Evolutionary conservation across 2,888 invertebrate genomes (phyloP), one percentile per base, ranked within the genome.

Genomic region (Tenthredo distinguenda): DNA sequence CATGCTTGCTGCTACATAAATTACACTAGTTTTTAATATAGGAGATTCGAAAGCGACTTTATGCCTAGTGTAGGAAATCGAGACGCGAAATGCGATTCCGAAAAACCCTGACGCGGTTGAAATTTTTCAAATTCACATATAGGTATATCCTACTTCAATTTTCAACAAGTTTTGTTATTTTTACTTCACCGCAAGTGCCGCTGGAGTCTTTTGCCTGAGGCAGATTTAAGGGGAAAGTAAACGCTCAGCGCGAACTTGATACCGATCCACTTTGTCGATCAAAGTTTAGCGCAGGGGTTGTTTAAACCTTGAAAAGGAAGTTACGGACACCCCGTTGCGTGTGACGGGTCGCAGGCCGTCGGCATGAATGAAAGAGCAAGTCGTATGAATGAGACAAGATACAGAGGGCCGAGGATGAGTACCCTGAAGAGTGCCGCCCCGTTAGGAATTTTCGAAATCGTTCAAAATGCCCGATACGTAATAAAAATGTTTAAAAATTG

Each of bases 1-100:
- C 93, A 92, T 92, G 92, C 91, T 90, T 90, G 92, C 90, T 91
- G 47, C 83, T 26, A 93, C 93, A 93, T 93, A 93, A 93, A 93
- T 93, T 93, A 93, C 92, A 89, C 89, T 88, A 90, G 92, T 90
- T 92, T 92, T 83, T 93, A 92, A 92, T 93, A 93, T 92, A 88
- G 91, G 90, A 91, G 90, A 89, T 88, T 68, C 68, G 68, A 31
- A 21, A 18, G 31, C 76, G 9, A 50, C 9, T 43, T 12, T 34
- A 18, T 18, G 2, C 50, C 2, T n/a, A 4, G 43, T 43, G 72
- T 71, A 31, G 6, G 15, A 34, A 9, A 12, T 12, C 18, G 43
- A 21, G 21, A 21, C 18, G n/a, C 74, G 21, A 21, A 47, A 47
- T 76, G 50, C 12, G 18, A 47, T 43, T 76, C 21, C n/a, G 7